A percentile compares a stretch with the other conserved stretches of the same genome.
Conservation (phyloP, 2,113 vertebrate species). For the Verasper variegatus region DNA sequence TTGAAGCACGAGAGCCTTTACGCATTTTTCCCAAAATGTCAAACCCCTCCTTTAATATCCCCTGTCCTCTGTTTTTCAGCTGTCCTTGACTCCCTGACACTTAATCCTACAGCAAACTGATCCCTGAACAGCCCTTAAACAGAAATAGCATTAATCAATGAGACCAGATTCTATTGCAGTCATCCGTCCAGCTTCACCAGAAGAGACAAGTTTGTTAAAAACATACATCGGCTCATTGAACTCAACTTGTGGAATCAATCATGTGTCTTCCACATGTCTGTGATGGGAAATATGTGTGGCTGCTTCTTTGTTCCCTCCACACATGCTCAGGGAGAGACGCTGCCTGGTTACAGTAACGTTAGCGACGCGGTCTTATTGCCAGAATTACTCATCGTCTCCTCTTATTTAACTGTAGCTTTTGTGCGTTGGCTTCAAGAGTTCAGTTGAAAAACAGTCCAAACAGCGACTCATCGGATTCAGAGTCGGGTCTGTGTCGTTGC, state of each 20-base stretch:
- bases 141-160: constrained; percentile 11
- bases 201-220: neutral
- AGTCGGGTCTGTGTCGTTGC: neutral
- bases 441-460: no score
- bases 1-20: no score
- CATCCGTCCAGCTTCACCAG: neutral
- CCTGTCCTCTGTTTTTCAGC: neutral
- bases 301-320: constrained; percentile 47
- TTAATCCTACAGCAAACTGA: constrained; percentile 8
- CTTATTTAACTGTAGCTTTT: constrained; percentile 9
- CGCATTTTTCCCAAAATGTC: neutral
- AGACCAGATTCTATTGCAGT: neutral
- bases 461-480: neutral
- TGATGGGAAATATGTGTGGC: constrained; percentile 20
- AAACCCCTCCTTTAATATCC: neutral
- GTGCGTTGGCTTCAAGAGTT: neutral
- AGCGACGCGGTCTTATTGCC: constrained; percentile 44
- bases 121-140: constrained; percentile 10
- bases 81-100: constrained; percentile 8
- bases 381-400: constrained; percentile 40
- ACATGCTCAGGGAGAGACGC: constrained; percentile 49
- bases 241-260: constrained; percentile 10
- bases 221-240: neutral
- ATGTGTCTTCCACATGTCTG: neutral
- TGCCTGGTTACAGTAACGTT: constrained; percentile 67